Percentiles rank a stretch among this genome's conserved stretches.
These are phyloP conservation scores for Hemicrepidius hirtus DNA, from an alignment of 2,888 invertebrate genomes.

Conservation along the genomic window DNA sequence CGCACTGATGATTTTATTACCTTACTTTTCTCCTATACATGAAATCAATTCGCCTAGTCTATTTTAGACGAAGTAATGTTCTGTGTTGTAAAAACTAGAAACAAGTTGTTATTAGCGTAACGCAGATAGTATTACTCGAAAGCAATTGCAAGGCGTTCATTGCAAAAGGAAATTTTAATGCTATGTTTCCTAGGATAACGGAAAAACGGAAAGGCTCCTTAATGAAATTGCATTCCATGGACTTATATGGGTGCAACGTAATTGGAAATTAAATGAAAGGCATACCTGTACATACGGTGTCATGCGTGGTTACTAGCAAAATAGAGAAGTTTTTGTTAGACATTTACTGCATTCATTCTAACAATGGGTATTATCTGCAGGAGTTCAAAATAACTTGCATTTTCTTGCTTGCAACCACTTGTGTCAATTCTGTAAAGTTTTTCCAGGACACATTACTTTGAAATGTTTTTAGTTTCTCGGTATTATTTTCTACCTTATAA, in stretches of 20 bases:
- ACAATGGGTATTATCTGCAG: background rate
- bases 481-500: too few species aligned
- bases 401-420: too few species aligned
- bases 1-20: background rate
- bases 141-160: conserved; percentile 35
- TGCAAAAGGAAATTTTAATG: conserved; percentile 48
- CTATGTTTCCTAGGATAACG: conserved; percentile 47
- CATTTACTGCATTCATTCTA: background rate
- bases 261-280: conserved; percentile 52
- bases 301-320: conserved; percentile 17
- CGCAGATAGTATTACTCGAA: conserved; percentile 32
- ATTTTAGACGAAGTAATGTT: background rate
- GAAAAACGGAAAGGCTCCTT: conserved; percentile 47
- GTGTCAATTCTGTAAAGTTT: too few species aligned
- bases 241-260: conserved; percentile 48
- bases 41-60: background rate
- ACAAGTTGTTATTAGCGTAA: conserved; percentile 41
- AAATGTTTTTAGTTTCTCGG: too few species aligned
- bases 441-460: too few species aligned
- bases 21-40: background rate
- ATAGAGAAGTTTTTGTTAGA: conserved; percentile 3
- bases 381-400: background rate
- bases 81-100: background rate
- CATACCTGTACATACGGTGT: conserved; percentile 26
- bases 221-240: conserved; percentile 48